Percentiles rank a stretch among this genome's conserved stretches.
These are phyloP conservation scores for Vultur gryphus DNA, from an alignment of 2,797 vertebrate species.

Conservation along the genomic window DNA sequence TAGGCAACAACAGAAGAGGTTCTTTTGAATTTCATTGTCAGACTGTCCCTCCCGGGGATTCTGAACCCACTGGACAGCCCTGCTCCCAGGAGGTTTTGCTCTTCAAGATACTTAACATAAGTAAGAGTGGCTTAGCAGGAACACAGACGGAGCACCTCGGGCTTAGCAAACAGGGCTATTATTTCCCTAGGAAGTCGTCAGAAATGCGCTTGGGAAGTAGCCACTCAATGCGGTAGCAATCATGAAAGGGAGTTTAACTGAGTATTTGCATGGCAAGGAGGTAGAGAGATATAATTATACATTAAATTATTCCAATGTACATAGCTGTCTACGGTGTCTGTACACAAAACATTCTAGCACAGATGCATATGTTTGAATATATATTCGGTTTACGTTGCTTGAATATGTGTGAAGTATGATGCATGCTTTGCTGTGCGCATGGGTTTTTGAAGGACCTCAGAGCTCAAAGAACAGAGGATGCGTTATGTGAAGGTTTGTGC, in stretches of 20 bases:
- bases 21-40: not conserved
- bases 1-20: not conserved
- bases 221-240: not conserved
- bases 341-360: not conserved
- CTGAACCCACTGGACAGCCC: not conserved
- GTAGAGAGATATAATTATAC: not conserved
- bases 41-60: not conserved
- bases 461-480: not conserved
- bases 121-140: not conserved
- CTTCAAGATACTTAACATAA: not conserved
- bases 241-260: not conserved
- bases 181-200: not conserved
- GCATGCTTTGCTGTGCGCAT: rapidly evolving
- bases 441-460: not conserved
- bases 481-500: not conserved
- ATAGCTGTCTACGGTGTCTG: not conserved
- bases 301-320: not conserved
- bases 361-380: not conserved
- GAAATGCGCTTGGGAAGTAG: not conserved
- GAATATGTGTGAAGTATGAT: not conserved
- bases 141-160: not conserved
- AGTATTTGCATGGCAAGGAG: not conserved
- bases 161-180: not conserved
- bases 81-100: not conserved
- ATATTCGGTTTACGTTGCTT: not conserved